Conservation (phyloP, 2,888 invertebrate genomes). For the Parelbella ahira region DNA sequence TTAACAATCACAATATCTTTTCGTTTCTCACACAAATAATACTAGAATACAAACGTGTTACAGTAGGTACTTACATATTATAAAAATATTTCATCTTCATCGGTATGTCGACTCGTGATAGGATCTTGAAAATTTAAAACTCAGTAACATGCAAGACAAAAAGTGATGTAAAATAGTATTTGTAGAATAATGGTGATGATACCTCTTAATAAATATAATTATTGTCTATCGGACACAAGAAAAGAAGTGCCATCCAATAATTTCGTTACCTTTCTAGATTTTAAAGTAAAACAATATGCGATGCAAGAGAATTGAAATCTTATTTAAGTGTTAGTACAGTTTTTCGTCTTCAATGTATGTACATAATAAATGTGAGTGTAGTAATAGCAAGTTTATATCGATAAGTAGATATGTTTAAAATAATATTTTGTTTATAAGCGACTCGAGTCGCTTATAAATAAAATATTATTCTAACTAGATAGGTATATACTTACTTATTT, state of each 20-base stretch:
- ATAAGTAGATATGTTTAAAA: too few species aligned
- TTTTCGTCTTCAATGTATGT: constrained; percentile 53
- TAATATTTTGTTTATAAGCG: too few species aligned
- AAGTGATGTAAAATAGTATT: constrained; percentile 69
- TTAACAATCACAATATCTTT: too few species aligned
- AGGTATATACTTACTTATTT: too few species aligned
- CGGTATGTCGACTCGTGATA: background rate
- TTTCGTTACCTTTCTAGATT: constrained; percentile 62
- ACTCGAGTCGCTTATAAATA: too few species aligned
- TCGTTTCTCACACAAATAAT: too few species aligned
- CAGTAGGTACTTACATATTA: too few species aligned
- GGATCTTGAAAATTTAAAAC: constrained; percentile 18
- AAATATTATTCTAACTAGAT: too few species aligned
- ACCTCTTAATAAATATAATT: constrained; percentile 8
- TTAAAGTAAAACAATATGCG: constrained; percentile 68
- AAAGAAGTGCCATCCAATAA: constrained; percentile 66
- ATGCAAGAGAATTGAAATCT: constrained; percentile 79
- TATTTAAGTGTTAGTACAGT: constrained; percentile 62
- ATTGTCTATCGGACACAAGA: constrained; percentile 22
- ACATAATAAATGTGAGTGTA: too few species aligned
- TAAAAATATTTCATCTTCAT: too few species aligned
- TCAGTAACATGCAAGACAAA: constrained; percentile 59
- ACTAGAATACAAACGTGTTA: too few species aligned
- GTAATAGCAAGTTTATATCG: too few species aligned
- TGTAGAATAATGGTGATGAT: constrained; percentile 5